Base-by-base conservation (phyloP, 1,140 invertebrate genomes). In the Drosophila carrolli region DNA sequence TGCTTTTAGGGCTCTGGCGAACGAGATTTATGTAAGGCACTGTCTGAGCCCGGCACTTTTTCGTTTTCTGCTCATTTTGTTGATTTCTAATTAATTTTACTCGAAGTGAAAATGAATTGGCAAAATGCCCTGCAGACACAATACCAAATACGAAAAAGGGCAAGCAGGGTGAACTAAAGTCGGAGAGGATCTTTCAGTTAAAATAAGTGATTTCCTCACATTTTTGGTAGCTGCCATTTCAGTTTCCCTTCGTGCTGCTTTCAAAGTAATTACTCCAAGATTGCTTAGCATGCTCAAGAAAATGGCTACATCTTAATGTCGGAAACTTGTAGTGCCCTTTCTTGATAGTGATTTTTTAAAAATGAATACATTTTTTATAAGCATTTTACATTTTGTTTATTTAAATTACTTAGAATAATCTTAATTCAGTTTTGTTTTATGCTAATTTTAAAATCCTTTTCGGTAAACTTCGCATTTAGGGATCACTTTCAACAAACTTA, bases 61-160 rank as follows among this genome's bases (percentile, higher is more conserved):
- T 44, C 56, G 55, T 65, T 68, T 60, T 51, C 47, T 78, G 80
- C 70, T 82, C 80, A 83, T 83, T 83, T 83, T 83, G 80, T 83
- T 83, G 80, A 83, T 83, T 83, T 78, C 80, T 83, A 83, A 83
- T 83, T 83, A 83, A 83, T 83, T 83, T 78, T 78, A 71, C 75
- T 75, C 65, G 80, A 83, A 83, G 70, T 78, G 80, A 83, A 83
- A 83, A 83, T 83, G 80, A 83, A 83, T 83, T 83, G 80, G 80
- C 80, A 83, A 83, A 83, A 78, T 83, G 80, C 80, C 80, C 75
- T 37, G 53, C 53, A 71, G 66, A 71, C 59, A 75, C 53, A 67
- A 67, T 37, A 63, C n/a, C 23, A 51, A 19, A 16, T n/a, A 19
- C 32, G 8, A 13, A 58, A 65, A 41, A 54, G n/a, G 13, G 16